Evolutionary conservation across 2,797 vertebrate genomes (phyloP).

Genomic region (Cuniculus paca): DNA sequence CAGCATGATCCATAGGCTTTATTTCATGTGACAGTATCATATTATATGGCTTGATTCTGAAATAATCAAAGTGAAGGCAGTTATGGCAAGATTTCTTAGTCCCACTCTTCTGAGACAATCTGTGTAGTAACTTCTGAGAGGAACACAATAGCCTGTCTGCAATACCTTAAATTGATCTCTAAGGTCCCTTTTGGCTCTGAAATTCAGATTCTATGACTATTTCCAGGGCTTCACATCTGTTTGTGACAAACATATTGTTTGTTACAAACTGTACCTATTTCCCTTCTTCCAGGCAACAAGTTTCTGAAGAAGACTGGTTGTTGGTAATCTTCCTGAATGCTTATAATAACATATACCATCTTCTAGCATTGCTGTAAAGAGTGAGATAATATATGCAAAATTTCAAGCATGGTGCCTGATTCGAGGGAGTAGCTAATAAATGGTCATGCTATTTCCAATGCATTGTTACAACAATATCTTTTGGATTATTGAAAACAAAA

Average conservation of each 20-base stretch:
- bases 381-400: slow-evolving; percentile 27
- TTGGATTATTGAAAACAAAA: slow-evolving; percentile 73
- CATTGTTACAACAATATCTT: slow-evolving; percentile 48
- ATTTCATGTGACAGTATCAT: slow-evolving; percentile 54
- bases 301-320: slow-evolving; percentile 37
- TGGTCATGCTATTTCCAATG: background rate
- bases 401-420: background rate
- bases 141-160: slow-evolving; percentile 55
- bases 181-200: slow-evolving; percentile 20
- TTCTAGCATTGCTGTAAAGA: background rate
- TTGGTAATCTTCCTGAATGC: slow-evolving; percentile 11
- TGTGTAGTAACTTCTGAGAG: slow-evolving; percentile 59
- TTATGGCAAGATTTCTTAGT: slow-evolving; percentile 71
- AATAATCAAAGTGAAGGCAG: slow-evolving; percentile 63
- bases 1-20: slow-evolving; percentile 36
- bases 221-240: slow-evolving; percentile 19
- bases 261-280: slow-evolving; percentile 30
- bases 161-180: slow-evolving; percentile 65
- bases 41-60: slow-evolving; percentile 54
- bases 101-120: slow-evolving; percentile 58
- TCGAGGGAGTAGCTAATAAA: slow-evolving; percentile 62
- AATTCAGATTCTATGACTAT: background rate
- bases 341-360: slow-evolving; percentile 14
- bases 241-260: slow-evolving; percentile 59
- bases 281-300: slow-evolving; percentile 52